Evolutionary conservation across 2,797 vertebrate species (phyloP).

Genomic region (Sylvia borin): DNA sequence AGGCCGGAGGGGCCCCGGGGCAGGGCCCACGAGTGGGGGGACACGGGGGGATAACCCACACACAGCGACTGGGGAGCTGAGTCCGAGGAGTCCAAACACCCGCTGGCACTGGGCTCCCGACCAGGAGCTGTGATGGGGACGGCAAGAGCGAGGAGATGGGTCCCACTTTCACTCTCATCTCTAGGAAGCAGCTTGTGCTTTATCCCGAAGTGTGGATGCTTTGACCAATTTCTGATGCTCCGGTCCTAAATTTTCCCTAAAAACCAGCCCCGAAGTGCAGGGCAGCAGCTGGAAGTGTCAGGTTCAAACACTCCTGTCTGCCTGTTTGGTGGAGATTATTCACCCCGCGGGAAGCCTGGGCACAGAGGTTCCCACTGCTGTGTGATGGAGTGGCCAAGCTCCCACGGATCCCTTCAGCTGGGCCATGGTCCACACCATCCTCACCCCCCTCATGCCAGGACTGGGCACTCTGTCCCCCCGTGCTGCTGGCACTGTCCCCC

Average conservation of each 20-base stretch:
- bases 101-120: fast-evolving
- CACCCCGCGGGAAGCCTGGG: background rate
- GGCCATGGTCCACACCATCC: background rate
- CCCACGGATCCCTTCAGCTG: fast-evolving
- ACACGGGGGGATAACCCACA: background rate
- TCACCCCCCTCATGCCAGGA: background rate
- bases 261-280: background rate
- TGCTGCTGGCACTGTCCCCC: background rate
- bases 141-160: background rate
- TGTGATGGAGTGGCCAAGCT: fast-evolving
- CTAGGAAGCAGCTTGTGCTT: background rate
- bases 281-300: background rate
- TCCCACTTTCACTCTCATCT: background rate
- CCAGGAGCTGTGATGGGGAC: background rate
- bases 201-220: background rate
- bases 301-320: background rate
- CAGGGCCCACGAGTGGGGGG: fast-evolving
- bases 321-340: background rate
- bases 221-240: background rate
- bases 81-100: background rate
- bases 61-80: fast-evolving
- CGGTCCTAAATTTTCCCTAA: background rate
- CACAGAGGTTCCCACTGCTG: background rate
- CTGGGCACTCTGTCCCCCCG: fast-evolving
- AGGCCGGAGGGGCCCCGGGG: background rate